Base-by-base conservation (phyloP, 2,113 vertebrate species). In the Erinaceus europaeus region DNA sequence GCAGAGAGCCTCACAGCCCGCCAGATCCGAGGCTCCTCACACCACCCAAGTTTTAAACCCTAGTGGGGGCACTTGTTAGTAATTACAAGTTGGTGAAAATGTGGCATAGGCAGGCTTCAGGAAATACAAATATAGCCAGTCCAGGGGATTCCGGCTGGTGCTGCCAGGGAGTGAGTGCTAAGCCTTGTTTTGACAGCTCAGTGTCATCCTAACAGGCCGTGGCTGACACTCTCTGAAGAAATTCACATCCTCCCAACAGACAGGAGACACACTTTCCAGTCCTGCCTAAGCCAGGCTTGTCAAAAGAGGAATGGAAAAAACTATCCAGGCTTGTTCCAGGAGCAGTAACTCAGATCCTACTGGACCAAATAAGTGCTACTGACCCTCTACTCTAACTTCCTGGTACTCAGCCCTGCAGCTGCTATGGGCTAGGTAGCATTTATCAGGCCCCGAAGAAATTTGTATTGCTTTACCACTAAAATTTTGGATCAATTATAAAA, bases 311-410 rank as follows among this genome's bases (percentile, higher is more conserved):
- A 75, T 48, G 18, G 42, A 71, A 72, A 42, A 64, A 81, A 34
- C 53, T 32, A 55, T 55, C 79, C 44, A 18, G 14, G 2, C 20
- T 36, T 75, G 17, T 42, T 57, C 55, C 10, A 48, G 6, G 61
- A 69, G 9, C 32, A 50, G 18, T 62, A 46, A 89, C 42, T 93
- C 68, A 89, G 74, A 80, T 71, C 25, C 78, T 69, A 32, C 48
- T 53, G 27, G 74, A 14, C 36, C 44, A 40, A 44, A n/a, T 67
- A 42, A 59, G 67, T 76, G 34, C 68, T 53, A 42, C 11, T 4
- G 27, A 75, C 57, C 42, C 25, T 57, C 82, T 25, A 17, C 38
- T 82, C 55, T 13, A n/a, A 25, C 27, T 55, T 12, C 9, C 27
- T 55, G 53, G 48, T 50, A n/a, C n/a, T n/a, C n/a, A n/a, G n/a